Percentiles rank a stretch among this genome's conserved stretches.
Evolutionary conservation across 2,113 vertebrate genomes (phyloP).

Genomic region (Xiphophorus maculatus): DNA sequence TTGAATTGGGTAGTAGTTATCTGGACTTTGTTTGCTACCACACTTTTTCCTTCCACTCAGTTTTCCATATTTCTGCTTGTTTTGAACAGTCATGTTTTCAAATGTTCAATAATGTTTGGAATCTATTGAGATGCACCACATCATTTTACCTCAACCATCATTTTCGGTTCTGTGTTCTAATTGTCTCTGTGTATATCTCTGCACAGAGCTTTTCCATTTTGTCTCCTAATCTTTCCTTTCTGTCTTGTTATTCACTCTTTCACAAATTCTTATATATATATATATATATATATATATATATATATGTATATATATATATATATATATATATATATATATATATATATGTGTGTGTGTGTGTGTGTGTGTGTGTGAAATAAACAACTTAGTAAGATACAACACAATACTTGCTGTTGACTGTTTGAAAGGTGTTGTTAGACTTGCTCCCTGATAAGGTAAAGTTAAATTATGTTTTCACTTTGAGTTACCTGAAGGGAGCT

Average conservation of each 20-base stretch:
- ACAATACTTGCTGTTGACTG: neutral
- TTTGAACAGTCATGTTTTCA: neutral
- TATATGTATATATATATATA: neutral
- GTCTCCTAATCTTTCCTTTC: conserved; percentile 33
- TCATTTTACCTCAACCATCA: conserved; percentile 12
- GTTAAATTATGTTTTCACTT: conserved; percentile 30
- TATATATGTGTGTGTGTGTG: too few relatives aligned
- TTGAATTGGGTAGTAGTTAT: neutral
- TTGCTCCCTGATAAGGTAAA: conserved; percentile 33
- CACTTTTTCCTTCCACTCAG: neutral
- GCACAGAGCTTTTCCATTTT: conserved; percentile 22
- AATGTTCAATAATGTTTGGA: neutral
- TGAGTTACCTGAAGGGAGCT: conserved; percentile 22
- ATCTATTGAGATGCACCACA: neutral
- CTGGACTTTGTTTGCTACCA: neutral
- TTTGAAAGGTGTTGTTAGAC: conserved; percentile 31
- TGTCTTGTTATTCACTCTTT: conserved; percentile 27
- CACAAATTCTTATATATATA: neutral
- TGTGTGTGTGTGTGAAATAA: conserved; percentile 28
- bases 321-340: neutral
- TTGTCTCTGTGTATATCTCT: neutral
- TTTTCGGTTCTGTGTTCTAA: conserved; percentile 16
- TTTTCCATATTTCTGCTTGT: neutral
- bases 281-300: neutral
- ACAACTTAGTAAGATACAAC: conserved; percentile 11